phyloP scores from a whole-genome alignment of 2,797 vertebrate species.

The Alosa sapidissima region DNA sequence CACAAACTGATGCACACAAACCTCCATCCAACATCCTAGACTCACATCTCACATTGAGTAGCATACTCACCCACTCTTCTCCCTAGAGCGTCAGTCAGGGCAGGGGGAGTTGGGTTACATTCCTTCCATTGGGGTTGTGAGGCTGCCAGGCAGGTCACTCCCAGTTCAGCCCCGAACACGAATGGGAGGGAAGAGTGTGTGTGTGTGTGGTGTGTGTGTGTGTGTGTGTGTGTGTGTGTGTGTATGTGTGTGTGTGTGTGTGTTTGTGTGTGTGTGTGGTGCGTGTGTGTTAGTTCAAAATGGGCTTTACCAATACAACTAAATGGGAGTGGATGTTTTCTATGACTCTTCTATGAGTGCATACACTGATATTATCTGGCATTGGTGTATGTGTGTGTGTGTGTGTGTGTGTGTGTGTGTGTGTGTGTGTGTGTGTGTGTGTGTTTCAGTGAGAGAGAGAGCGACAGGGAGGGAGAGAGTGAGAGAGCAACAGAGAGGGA shows the following conservation, averaged over 20 bases:
- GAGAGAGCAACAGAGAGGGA: background rate
- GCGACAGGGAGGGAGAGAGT: no score
- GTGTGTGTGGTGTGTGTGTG: background rate
- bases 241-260: background rate
- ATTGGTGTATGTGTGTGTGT: background rate
- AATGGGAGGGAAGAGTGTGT: constrained; percentile 37
- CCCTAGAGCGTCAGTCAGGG: constrained; percentile 46
- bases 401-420: background rate
- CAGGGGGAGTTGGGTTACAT: constrained; percentile 73
- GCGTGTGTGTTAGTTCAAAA: background rate
- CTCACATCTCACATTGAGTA: background rate
- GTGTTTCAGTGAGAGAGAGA: background rate
- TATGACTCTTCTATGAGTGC: background rate
- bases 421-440: background rate
- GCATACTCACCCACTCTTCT: background rate
- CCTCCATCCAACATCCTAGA: background rate
- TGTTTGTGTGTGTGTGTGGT: background rate
- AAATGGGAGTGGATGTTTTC: background rate
- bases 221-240: constrained; percentile 2
- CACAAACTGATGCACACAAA: background rate
- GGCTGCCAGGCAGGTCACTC: constrained; percentile 79
- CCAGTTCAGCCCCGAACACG: constrained; percentile 74
- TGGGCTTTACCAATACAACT: background rate
- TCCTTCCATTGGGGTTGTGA: constrained; percentile 77
- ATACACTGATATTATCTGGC: background rate